These are phyloP conservation scores for Papilio aristodemus DNA, from an alignment of 1,140 invertebrate species.

Conservation along the genomic window DNA sequence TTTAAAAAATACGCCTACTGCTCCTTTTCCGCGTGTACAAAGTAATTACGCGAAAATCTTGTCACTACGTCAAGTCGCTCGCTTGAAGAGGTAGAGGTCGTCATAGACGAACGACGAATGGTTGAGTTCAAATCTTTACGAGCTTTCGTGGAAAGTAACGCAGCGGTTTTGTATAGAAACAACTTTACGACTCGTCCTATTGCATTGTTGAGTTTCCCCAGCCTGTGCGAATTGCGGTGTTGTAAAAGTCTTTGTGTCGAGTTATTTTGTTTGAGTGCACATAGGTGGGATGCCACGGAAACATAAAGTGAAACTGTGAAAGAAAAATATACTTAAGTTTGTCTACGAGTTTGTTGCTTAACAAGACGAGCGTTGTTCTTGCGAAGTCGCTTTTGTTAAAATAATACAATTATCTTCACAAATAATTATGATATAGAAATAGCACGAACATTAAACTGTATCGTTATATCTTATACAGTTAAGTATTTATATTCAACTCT, in stretches of 20 bases:
- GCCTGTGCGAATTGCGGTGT: slow-evolving; percentile 30
- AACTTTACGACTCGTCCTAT: slow-evolving; percentile 22
- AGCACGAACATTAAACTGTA: too few species aligned
- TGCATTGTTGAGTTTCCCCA: slow-evolving; percentile 33
- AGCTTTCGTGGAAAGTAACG: slow-evolving; percentile 34
- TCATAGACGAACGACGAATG: slow-evolving; percentile 28
- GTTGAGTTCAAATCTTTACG: slow-evolving; percentile 17
- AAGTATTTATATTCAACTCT: background rate
- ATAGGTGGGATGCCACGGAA: slow-evolving; percentile 19
- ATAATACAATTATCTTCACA: too few species aligned
- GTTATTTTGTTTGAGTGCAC: slow-evolving; percentile 24
- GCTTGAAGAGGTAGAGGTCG: slow-evolving; percentile 25
- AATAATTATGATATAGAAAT: too few species aligned
- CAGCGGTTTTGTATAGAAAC: slow-evolving; percentile 33
- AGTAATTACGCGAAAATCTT: slow-evolving; percentile 13
- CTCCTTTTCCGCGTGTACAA: background rate
- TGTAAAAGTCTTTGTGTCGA: slow-evolving; percentile 18
- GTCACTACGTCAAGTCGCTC: slow-evolving; percentile 19
- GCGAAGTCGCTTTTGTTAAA: too few species aligned
- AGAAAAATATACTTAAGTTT: slow-evolving; percentile 25
- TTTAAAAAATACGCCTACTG: background rate
- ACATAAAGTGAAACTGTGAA: slow-evolving; percentile 31
- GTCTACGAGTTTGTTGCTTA: background rate
- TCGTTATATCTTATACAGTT: too few species aligned
- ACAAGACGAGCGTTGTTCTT: background rate